These are phyloP conservation scores for Ailurus styani DNA, from an alignment of 2,113 vertebrate species.

Conservation along the genomic window DNA sequence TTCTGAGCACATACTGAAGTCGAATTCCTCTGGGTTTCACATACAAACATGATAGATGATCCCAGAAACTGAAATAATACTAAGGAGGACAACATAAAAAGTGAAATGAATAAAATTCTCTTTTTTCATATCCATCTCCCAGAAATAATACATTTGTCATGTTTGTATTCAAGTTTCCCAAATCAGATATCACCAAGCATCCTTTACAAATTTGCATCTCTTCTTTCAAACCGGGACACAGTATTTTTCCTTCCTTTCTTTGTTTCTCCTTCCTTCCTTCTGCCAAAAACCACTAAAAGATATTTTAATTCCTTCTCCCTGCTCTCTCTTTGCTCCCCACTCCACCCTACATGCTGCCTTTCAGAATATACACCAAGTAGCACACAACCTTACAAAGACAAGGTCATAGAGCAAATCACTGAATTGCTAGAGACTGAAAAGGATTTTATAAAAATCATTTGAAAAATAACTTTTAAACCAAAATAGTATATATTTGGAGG, in stretches of 20 bases:
- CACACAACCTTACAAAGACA: background rate
- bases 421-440: background rate
- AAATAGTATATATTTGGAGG: background rate
- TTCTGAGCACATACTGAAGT: background rate
- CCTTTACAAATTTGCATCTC: background rate
- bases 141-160: background rate
- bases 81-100: background rate
- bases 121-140: background rate
- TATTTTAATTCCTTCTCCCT: background rate
- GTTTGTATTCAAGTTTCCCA: background rate
- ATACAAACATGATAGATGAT: background rate
- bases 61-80: background rate
- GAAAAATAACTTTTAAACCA: slow-evolving; percentile 3
- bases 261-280: background rate
- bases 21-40: background rate
- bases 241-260: too few species aligned
- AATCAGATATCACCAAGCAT: background rate
- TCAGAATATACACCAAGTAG: background rate
- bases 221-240: background rate
- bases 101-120: background rate
- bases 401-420: background rate
- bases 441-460: background rate
- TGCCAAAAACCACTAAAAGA: background rate
- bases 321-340: background rate
- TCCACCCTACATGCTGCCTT: accelerated